Evolutionary conservation across 2,888 invertebrate genomes (phyloP).

Genomic region (Theretra japonica): DNA sequence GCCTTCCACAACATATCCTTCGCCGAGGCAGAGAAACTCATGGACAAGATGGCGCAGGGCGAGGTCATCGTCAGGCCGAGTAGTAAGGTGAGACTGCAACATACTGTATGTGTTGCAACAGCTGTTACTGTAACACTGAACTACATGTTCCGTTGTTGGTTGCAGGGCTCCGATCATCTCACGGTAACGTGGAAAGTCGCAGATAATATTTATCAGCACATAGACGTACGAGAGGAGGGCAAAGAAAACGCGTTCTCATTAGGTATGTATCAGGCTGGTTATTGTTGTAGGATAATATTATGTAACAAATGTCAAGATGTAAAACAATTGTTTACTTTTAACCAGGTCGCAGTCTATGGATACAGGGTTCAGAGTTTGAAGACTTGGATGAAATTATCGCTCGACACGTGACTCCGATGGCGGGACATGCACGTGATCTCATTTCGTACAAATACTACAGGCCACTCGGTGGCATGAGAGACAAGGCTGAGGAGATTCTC

Average conservation of each 20-base stretch:
- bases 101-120: background rate
- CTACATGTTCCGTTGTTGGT: constrained; percentile 32
- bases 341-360: constrained; percentile 88
- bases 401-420: constrained; percentile 98
- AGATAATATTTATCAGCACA: constrained; percentile 97
- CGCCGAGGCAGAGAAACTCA: constrained; percentile 95
- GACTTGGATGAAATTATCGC: constrained; percentile 99
- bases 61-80: constrained; percentile 98
- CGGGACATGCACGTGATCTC: constrained; percentile 95
- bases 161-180: constrained; percentile 94
- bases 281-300: background rate
- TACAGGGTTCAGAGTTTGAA: constrained; percentile 97
- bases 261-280: constrained; percentile 74
- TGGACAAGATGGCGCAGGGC: constrained; percentile 97
- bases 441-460: constrained; percentile 96
- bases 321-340: background rate
- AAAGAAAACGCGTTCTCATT: constrained; percentile 98
- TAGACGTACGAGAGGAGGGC: constrained; percentile 97
- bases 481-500: constrained; percentile 94
- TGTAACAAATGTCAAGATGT: background rate
- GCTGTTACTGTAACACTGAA: background rate
- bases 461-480: constrained; percentile 90
- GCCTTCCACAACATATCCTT: constrained; percentile 98
- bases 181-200: constrained; percentile 99
- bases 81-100: constrained; percentile 88